Conservation (phyloP, 2,797 vertebrate species). For the Nasua narica region DNA sequence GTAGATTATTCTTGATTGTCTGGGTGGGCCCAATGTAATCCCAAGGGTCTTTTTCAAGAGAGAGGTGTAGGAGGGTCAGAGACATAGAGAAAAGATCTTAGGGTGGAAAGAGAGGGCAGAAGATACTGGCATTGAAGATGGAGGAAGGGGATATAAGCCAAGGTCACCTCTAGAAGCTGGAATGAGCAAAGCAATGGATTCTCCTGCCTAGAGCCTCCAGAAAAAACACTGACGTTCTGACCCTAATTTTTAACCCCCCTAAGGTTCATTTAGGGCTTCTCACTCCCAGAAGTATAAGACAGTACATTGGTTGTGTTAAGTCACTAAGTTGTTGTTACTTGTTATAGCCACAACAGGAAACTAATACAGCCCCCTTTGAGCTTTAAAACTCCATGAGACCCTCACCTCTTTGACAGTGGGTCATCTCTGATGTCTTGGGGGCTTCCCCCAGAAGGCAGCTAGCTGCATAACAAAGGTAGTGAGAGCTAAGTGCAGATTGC, state of each 20-base stretch:
- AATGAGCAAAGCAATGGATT: not conserved
- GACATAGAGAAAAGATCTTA: not conserved
- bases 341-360: not conserved
- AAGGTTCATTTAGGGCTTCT: not conserved
- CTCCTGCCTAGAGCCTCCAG: not conserved
- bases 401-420: not conserved
- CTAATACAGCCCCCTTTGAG: not conserved
- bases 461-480: not conserved
- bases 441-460: not conserved
- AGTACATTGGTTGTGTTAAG: not conserved
- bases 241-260: not conserved
- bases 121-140: not conserved
- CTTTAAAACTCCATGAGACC: not conserved
- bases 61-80: not conserved
- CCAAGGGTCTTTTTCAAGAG: not conserved
- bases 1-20: not conserved
- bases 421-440: not conserved
- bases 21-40: not conserved
- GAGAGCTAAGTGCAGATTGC: constrained; percentile 16
- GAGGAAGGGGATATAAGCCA: not conserved
- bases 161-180: not conserved
- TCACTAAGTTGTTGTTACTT: not conserved
- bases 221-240: not conserved
- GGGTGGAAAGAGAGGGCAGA: not conserved
- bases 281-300: not conserved